Evolutionary conservation across 2,797 vertebrate genomes (phyloP), one percentile per base, ranked within the genome.

Genomic region (Coilia nasus): DNA sequence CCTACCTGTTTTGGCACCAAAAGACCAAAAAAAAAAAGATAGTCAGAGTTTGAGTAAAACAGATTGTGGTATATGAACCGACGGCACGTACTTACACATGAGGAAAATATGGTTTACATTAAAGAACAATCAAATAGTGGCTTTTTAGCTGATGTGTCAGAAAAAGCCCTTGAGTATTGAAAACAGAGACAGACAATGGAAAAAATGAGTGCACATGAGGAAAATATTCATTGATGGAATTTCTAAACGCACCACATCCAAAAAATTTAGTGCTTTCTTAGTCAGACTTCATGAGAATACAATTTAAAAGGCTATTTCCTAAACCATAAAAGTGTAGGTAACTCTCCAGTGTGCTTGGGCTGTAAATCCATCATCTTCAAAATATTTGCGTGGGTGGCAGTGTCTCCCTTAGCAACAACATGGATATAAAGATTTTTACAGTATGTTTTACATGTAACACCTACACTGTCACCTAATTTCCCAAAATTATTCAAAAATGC

Each of bases 61-160:
- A 75, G 67, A 15, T 12, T 35, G 71, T 44, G 35, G 71, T 78
- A 78, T 44, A 78, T 44, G 19, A 21, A 84, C 81, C 44, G 46
- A 81, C 82, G 85, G 44, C 71, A 60, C 83, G 84, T 88, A 88
- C 86, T 56, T 87, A 82, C 44, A 86, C 17, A 54, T 85, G 81
- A 82, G 84, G 85, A 81, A 86, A 90, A 84, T 87, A 83, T 90
- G 85, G 21, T 89, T 88, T 47, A 81, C 54, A 89, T 90, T 81
- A 90, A 81, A 60, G 81, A 86, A 25, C 50, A 86, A 82, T 89
- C 50, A 57, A 21, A 87, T 35, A 83, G 64, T 60, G 17, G 17
- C 28, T 60, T 46, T 87, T 88, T 86, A 60, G 81, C 82, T 83
- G 80, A 81, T 57, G 35, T 59, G 21, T 46, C 50, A 54, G 54